A percentile compares a stretch with the other conserved stretches of the same genome.
Conservation (phyloP, 2,113 vertebrate genomes). For the Chitala chitala region DNA sequence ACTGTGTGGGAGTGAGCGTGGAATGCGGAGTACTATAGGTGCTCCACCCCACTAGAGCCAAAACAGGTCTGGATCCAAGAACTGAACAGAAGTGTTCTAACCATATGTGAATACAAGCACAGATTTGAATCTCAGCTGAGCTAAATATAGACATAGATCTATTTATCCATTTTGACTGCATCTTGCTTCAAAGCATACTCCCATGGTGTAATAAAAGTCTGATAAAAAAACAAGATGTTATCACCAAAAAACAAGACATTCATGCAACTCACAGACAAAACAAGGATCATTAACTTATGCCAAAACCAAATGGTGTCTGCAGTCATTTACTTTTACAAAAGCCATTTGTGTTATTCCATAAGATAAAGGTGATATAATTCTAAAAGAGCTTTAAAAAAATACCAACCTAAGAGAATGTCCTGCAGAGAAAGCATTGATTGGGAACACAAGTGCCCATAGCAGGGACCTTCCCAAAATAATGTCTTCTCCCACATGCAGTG, state of each 20-base stretch:
- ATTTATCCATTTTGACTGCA: neutral
- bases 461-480: neutral
- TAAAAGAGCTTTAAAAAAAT: neutral
- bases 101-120: neutral
- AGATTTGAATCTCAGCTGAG: neutral
- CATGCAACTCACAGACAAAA: slow-evolving; percentile 43
- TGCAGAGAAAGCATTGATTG: neutral
- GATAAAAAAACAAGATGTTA: neutral
- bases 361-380: neutral
- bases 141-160: neutral
- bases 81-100: neutral
- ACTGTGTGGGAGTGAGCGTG: too few species aligned
- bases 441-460: neutral
- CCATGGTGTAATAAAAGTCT: neutral
- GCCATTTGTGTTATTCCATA: neutral
- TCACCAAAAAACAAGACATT: slow-evolving; percentile 39
- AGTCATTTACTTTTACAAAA: neutral
- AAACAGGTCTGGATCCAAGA: neutral
- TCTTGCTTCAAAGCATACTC: neutral
- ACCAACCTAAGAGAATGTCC: neutral
- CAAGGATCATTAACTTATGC: slow-evolving; percentile 39
- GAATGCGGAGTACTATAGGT: too few species aligned
- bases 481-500: neutral
- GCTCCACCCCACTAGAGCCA: neutral
- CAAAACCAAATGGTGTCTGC: neutral